A percentile compares a stretch with the other conserved stretches of the same genome.
Evolutionary conservation across 35 echinoderm and acorn worm species (phyloP).

Genomic region (Hemicentrotus pulcherrimus): DNA sequence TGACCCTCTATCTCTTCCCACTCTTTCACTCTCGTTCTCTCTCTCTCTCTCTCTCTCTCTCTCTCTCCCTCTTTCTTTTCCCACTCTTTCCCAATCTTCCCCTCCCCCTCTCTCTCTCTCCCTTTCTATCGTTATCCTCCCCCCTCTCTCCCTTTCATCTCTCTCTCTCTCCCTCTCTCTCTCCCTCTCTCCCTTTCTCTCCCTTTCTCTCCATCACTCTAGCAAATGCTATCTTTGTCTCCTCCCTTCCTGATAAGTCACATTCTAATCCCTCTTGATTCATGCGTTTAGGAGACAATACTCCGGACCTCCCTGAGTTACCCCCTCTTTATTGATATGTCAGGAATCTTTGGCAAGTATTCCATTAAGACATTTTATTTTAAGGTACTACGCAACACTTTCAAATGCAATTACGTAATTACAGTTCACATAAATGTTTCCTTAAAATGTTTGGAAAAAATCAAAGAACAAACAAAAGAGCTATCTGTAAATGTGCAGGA

Average conservation of each 20-base stretch:
- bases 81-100: not conserved
- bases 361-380: not conserved
- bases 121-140: not conserved
- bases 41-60: not conserved
- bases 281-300: not conserved
- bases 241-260: not conserved
- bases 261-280: not conserved
- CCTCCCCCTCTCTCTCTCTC: not conserved
- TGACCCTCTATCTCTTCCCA: not conserved
- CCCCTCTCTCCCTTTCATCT: not conserved
- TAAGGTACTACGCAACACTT: not conserved
- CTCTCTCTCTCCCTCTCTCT: not conserved
- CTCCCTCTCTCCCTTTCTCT: not conserved
- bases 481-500: not conserved
- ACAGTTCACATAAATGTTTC: not conserved
- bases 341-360: not conserved
- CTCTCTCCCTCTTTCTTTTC: not conserved
- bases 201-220: not conserved
- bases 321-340: slow-evolving; percentile 10
- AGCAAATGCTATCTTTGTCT: not conserved
- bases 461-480: not conserved
- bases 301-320: not conserved
- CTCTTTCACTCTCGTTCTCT: not conserved
- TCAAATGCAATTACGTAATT: not conserved
- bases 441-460: not conserved